Base-by-base conservation (phyloP, 1,140 invertebrate genomes). In the Caerostris darwini region DNA sequence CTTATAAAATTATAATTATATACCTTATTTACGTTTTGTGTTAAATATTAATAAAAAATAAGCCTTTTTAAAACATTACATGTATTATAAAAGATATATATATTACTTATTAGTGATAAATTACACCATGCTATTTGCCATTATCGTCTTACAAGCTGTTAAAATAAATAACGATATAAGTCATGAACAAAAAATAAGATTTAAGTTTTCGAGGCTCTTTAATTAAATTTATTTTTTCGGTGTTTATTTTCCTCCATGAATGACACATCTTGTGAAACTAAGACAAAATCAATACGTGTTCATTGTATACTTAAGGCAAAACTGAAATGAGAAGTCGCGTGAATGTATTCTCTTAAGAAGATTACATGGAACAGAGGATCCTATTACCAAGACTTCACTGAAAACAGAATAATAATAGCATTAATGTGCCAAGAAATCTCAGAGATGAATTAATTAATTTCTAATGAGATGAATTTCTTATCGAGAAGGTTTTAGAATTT, bases 381-480 rank as follows among this genome's bases (percentile, higher is more conserved):
- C 71, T 34, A 77, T 53, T 77, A 77, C 34, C 71, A 53, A 34
- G 34, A 34, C 71, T 77, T 77, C 53, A 50, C 8, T 10, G 71
- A 50, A 8, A 69, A 50, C 3, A 12, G 71, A 53, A 50, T 77
- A 53, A 77, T 53, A 53, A 77, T 12, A 77, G 53, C 34, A 50
- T 50, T 77, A 77, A 77, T 77, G 8, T 10, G 71, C 7, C 19
- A 77, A 77, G 71, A 77, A 77, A 77, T 77, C 71, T 77, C 34
- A 53, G 34, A 50, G 10, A 77, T 12, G 8, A 8, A 50, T 77
- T 77, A 77, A 77, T 77, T 77, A 77, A 53, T 77, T 34, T 77
- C 71, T 77, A 77, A 77, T 77, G 71, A 77, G 34, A 7, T 77
- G 34, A 14, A 77, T 50, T 50, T 77, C 71, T 77, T 77, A 50